Base-by-base conservation (phyloP, 2,797 vertebrate genomes). In the Sus cebifrons region DNA sequence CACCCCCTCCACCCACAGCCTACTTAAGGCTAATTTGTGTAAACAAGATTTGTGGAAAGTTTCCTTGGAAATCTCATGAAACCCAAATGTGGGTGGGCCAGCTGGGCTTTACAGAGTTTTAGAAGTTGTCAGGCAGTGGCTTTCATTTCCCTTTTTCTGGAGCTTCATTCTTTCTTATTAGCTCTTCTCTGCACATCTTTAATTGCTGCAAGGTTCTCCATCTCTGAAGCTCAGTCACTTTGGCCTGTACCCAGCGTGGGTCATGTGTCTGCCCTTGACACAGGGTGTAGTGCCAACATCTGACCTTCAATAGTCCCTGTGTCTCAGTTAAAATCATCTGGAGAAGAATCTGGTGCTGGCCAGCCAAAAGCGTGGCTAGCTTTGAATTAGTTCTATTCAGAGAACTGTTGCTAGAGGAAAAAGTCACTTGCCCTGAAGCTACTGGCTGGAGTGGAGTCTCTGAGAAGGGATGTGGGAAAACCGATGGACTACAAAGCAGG, bases 21-120 rank as follows among this genome's bases (percentile, higher is more conserved):
- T 40, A 75, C 75, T 70, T 94, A 56, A 70, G 68, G n/a, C 95
- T 94, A 86, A 86, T 96, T 90, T 86, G n/a, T 94, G 60, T 79
- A 74, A 87, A 62, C 25, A 68, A 60, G n/a, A 62, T 70, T 90
- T 81, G 58, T 75, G 25, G 21, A 74, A 74, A 90, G 0, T n/a
- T 62, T 54, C 14, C 62, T 6, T 3, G n/a, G 82, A 86, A 82
- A 20, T 85, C 56, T 36, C 21, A 58, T 32, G 68, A 93, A 75
- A 85, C 11, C 40, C 25, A 86, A 36, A 25, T 54, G 12, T 27
- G 54, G 44, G n/a, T n/a, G 32, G 25, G 27, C 40, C 11, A 62
- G 20, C 11, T 40, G 58, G 81, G 29, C 20, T 74, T 93, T 67
- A 70, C 32, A 60, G 13, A 73, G 14, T 36, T 29, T 71, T 74